Evolutionary conservation across 2,113 vertebrate species (phyloP), one percentile per base, ranked within the genome.

Genomic region (Etia nguti): DNA sequence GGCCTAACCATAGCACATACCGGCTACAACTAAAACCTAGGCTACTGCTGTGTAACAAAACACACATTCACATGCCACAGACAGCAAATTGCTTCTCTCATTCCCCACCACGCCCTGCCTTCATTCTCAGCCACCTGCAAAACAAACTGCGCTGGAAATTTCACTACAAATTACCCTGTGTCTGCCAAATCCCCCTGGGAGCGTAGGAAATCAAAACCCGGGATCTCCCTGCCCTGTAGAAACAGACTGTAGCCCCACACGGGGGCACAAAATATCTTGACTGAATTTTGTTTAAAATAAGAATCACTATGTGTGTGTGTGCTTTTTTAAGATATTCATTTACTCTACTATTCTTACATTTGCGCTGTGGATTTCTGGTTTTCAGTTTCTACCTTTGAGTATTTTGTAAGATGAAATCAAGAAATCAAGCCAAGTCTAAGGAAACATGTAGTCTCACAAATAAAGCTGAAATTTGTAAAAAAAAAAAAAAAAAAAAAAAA

Each of bases 101-200:
- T 95, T 96, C 94, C 94, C 90, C 87, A 81, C 95, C 95, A 95
- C 94, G 52, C 96, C 95, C 96, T 95, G 91, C 92, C 85, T 91
- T 91, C 93, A 22, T 90, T 93, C 93, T 92, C 94, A 94, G 95
- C 94, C 96, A 96, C 96, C 96, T 96, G 96, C 96, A 96, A 95
- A 96, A 96, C 93, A 93, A 95, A 95, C 95, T 94, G 95, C 87
- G 89, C 93, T 96, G 94, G 94, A 96, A 96, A 96, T 96, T 96
- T 96, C 94, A 95, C 94, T 95, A 96, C 96, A 96, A 97, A 97
- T 96, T 96, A 95, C 94, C 92, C 93, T 91, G 93, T 94, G 94
- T 95, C 94, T 96, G 90, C 90, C 88, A 94, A 94, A 95, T 93
- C 94, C 96, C 95, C 95, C 81, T 6, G 92, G 93, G 95, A 96